Evolutionary conservation across 2,113 vertebrate genomes (phyloP), one percentile per base, ranked within the genome.

Genomic region (Rallus limicola): DNA sequence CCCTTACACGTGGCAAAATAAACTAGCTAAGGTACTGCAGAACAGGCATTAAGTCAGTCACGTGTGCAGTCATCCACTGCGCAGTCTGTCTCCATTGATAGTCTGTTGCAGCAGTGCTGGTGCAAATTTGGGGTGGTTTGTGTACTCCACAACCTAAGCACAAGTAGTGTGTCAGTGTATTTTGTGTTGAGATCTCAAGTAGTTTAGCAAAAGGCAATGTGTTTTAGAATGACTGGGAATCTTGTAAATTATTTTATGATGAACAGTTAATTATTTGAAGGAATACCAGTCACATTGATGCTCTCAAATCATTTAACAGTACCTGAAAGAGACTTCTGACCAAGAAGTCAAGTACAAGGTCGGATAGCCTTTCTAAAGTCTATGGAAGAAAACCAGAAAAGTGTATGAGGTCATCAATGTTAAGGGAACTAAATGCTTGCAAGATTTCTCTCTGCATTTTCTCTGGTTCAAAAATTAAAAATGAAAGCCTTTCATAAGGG

Each of bases 131-230:
- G 58, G 78, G 48, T 7, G 3, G 36, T 91, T 86, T 83, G 88
- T 86, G 38, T 77, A 74, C 64, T 34, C 84, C 65, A 77, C 18
- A 88, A 84, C 42, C 15, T 16, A 88, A 82, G 53, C 15, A 16
- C 59, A 69, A 69, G 36, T 44, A 81, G 52, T 4, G 0, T 90
- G 63, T 68, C 36, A 46, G 6, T n/a, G 23, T 10, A 26, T 63
- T 89, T 92, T 87, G 16, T 75, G 83, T 64, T 88, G 94, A 93
- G 93, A 72, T 55, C 86, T 56, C 80, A 79, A 48, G 65, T 93
- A 48, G 62, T 15, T 74, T 88, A 79, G 77, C 72, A 81, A 91
- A 89, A 78, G 34, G 33, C 53, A 89, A 71, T 42, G n/a, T 17
- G 33, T 74, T 70, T 90, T 65, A 64, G 46, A 71, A 70, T 68